These are phyloP conservation scores for Drosophila anomalata DNA, from an alignment of 2,888 invertebrate genomes.

Conservation along the genomic window DNA sequence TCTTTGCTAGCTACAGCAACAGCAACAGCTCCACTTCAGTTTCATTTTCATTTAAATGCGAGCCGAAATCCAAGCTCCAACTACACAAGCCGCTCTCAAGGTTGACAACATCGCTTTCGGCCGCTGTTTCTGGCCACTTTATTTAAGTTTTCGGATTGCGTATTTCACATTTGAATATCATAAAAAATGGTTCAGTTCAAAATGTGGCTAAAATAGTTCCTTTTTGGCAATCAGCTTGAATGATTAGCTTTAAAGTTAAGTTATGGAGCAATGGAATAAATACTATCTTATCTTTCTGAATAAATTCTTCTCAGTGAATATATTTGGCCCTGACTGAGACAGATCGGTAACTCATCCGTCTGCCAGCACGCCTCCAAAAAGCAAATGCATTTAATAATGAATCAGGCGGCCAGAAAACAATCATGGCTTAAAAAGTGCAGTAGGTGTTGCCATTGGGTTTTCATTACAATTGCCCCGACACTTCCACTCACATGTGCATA, in stretches of 20 bases:
- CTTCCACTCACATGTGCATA: not conserved
- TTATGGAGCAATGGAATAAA: constrained; percentile 4
- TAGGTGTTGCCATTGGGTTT: constrained; percentile 63
- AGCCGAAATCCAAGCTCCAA: constrained; percentile 47
- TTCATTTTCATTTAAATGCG: constrained; percentile 63
- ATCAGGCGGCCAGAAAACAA: constrained; percentile 25
- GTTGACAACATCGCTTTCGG: constrained; percentile 48
- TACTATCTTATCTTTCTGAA: not conserved
- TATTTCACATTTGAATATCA: constrained; percentile 46
- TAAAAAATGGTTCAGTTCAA: constrained; percentile 17
- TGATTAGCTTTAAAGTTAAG: constrained; percentile 65
- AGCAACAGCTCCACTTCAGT: constrained; percentile 25
- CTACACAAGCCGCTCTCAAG: constrained; percentile 60
- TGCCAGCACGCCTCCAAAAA: constrained; percentile 57
- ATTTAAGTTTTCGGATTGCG: constrained; percentile 28
- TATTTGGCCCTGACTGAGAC: constrained; percentile 45
- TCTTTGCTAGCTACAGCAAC: constrained; percentile 8
- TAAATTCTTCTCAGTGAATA: constrained; percentile 8
- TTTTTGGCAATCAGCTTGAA: constrained; percentile 57
- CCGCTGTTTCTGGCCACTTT: constrained; percentile 12
- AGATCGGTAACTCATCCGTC: constrained; percentile 55
- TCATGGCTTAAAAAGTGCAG: constrained; percentile 45
- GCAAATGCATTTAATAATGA: constrained; percentile 40
- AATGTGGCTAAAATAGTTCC: constrained; percentile 33
- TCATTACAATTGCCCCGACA: constrained; percentile 57